Evolutionary conservation across 1,140 invertebrate genomes (phyloP).

Genomic region (Andricus grossulariae): DNA sequence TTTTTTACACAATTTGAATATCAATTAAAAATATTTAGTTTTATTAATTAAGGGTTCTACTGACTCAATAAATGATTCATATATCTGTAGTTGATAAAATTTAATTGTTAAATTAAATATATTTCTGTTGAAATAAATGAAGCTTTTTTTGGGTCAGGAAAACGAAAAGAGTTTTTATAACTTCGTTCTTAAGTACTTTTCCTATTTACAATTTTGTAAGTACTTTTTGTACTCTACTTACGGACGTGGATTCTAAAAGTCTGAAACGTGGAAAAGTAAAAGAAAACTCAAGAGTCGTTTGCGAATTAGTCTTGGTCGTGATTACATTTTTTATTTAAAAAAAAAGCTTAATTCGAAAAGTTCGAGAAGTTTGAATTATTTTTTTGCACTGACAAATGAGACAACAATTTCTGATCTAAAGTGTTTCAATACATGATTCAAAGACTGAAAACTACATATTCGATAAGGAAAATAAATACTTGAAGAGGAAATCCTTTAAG

Average conservation of each 20-base stretch:
- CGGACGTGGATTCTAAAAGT: neutral
- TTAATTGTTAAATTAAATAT: neutral
- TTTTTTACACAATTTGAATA: conserved; percentile 9
- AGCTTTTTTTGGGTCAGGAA: neutral
- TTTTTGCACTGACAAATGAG: no score
- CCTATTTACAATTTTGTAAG: conserved; percentile 5
- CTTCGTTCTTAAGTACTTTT: neutral
- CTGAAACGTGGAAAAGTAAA: neutral
- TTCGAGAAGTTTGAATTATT: no score
- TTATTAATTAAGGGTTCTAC: neutral
- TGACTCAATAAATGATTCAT: conserved; percentile 5
- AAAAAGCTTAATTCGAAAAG: no score
- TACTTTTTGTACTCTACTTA: conserved; percentile 17
- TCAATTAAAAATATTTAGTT: neutral
- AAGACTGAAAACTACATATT: no score
- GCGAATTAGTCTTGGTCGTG: no score
- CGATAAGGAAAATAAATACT: no score
- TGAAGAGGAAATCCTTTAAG: no score
- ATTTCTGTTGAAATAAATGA: conserved; percentile 16
- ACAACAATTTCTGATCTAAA: no score
- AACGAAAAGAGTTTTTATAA: neutral
- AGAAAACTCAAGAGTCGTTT: no score
- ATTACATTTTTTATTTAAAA: no score
- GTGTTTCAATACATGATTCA: no score
- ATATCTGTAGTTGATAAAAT: conserved; percentile 2